A percentile compares a stretch with the other conserved stretches of the same genome.
Conservation (phyloP, 2,113 vertebrate genomes). For the Kobus ellipsiprymnus region DNA sequence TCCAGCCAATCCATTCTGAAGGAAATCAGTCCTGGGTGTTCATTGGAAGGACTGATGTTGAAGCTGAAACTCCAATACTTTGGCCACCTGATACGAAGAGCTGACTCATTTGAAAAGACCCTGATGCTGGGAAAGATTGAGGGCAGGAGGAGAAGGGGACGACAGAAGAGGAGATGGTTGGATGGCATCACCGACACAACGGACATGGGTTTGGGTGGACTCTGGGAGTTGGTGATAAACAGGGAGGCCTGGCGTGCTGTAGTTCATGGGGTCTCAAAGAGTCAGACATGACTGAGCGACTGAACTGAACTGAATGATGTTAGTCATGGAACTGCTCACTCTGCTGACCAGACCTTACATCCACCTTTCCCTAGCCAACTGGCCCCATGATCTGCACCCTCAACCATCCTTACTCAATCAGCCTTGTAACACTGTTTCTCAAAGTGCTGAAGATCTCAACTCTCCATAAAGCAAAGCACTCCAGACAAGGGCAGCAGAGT, state of each 20-base stretch:
- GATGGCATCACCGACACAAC: neutral
- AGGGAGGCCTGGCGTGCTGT: neutral
- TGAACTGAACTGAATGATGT: neutral
- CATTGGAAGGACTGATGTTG: rapidly evolving
- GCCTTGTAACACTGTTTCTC: neutral
- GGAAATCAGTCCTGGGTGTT: too few species aligned
- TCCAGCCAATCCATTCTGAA: neutral
- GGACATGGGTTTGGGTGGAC: neutral
- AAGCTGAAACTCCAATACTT: neutral
- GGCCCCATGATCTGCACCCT: rapidly evolving
- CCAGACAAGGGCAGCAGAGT: neutral
- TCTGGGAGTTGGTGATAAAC: rapidly evolving
- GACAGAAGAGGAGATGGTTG: neutral
- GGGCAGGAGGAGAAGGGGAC: neutral
- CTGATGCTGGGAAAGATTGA: neutral
- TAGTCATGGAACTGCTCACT: neutral
- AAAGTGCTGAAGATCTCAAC: neutral
- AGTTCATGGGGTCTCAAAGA: neutral
- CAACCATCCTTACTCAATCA: neutral
- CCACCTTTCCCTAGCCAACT: neutral
- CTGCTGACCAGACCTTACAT: neutral
- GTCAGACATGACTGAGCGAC: neutral
- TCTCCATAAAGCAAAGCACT: neutral
- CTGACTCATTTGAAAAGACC: neutral
- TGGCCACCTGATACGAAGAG: rapidly evolving